A percentile compares a stretch with the other conserved stretches of the same genome.
Evolutionary conservation across 2,888 invertebrate species (phyloP).

Genomic region (Megalurothrips usitatus): DNA sequence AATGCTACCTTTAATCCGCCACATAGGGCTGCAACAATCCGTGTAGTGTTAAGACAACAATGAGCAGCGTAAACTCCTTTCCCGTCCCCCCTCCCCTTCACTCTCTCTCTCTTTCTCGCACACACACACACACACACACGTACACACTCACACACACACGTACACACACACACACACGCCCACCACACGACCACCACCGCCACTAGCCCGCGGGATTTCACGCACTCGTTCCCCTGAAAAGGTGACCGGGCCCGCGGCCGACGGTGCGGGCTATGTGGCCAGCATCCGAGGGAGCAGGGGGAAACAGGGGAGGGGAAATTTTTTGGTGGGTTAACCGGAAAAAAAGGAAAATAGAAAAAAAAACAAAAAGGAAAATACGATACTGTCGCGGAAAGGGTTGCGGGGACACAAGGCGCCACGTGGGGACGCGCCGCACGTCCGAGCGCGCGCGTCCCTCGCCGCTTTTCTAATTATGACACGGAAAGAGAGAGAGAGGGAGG

Average conservation of each 20-base stretch:
- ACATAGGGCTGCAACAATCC: neutral
- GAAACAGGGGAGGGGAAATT: no score
- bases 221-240: neutral
- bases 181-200: neutral
- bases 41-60: conserved; percentile 7
- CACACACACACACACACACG: no score
- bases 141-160: conserved; percentile 13
- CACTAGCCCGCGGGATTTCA: neutral
- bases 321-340: no score
- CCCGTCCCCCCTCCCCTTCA: conserved; percentile 30
- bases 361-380: no score
- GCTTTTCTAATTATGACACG: no score
- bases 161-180: neutral
- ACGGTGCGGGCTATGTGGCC: neutral
- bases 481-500: no score
- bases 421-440: no score
- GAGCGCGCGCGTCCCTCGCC: no score
- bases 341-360: neutral
- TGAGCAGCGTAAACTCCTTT: conserved; percentile 19
- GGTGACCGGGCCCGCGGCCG: neutral
- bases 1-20: conserved; percentile 10
- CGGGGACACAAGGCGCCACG: neutral
- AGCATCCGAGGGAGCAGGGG: neutral
- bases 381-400: neutral
- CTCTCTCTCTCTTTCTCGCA: conserved; percentile 30